Evolutionary conservation across 2,888 invertebrate genomes (phyloP), one percentile per base, ranked within the genome.

Genomic region (Mycogona germanica): DNA sequence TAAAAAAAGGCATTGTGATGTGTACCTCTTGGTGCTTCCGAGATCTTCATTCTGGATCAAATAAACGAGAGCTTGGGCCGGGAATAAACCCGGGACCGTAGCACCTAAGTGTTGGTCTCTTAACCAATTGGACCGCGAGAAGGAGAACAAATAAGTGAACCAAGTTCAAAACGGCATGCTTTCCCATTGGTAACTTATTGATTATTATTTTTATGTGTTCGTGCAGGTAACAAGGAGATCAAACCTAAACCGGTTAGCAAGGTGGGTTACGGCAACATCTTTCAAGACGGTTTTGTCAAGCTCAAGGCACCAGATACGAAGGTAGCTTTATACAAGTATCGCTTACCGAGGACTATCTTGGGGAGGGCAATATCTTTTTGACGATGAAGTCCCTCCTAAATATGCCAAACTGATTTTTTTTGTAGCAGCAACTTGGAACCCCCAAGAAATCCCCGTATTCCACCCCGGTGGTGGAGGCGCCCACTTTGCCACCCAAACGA

Each of bases 401-500:
- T n/a, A n/a, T n/a, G n/a, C n/a, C n/a, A n/a, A n/a, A n/a, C n/a
- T n/a, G n/a, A 19, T 41, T 41, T 38, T 6, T 35, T 49, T 38
- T 14, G n/a, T 38, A 7, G 1, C 6, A 32, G 47, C 14, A 5
- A 14, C 37, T 23, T 17, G 23, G 30, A 14, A 28, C 44, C 49
- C 12, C 47, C 48, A 26, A 56, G 44, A 38, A 55, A 54, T 45
- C 53, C 44, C 21, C 49, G 28, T 14, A 26, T 53, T 37, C 53
- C 57, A 6, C 47, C 9, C 19, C 30, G 21, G 44, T 14, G 9
- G 40, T 42, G 44, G 75, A 73, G 55, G 78, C 79, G 61, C 84
- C 84, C 4, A 73, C 74, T 56, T 71, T 87, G 59, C 86, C 86
- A 58, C 84, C 84, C 21, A 87, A 87, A 73, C 85, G 85, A 64